phyloP scores from a whole-genome alignment of 2,888 invertebrate species.

The Scotopteryx bipunctaria region DNA sequence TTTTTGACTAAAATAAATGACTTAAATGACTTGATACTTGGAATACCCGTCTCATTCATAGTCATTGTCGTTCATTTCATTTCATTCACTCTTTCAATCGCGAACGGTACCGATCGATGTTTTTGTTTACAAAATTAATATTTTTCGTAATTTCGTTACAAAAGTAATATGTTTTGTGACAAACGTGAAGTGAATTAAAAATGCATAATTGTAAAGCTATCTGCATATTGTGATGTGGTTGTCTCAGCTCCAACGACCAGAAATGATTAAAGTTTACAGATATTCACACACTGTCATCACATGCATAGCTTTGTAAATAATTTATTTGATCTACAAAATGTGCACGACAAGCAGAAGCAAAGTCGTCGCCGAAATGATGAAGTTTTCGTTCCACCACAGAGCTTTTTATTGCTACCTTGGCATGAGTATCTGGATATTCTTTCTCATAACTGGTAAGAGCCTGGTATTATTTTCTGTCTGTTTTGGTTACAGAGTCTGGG shows the following conservation, averaged over 20 bases:
- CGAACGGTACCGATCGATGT: neutral
- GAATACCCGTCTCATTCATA: too few species aligned
- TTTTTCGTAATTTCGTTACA: neutral
- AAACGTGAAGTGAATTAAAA: too few species aligned
- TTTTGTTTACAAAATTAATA: neutral
- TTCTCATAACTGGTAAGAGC: conserved; percentile 87
- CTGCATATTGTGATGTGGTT: too few species aligned
- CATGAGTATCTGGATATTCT: conserved; percentile 91
- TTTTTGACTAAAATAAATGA: too few species aligned
- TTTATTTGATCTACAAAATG: conserved; percentile 19
- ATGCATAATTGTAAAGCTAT: too few species aligned
- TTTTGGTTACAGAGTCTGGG: neutral
- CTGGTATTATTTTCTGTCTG: neutral
- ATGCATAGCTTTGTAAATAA: neutral
- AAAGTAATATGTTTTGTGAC: too few species aligned
- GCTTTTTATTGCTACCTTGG: conserved; percentile 92
- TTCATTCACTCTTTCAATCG: neutral
- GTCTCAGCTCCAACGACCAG: neutral
- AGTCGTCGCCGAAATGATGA: conserved; percentile 67
- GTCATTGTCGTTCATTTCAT: neutral
- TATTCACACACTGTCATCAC: neutral
- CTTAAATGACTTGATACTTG: too few species aligned
- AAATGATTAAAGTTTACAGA: conserved; percentile 3
- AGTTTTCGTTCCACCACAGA: conserved; percentile 86
- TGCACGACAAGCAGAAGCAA: conserved; percentile 48